Percentiles rank a stretch among this genome's conserved stretches.
Evolutionary conservation across 2,113 vertebrate genomes (phyloP).

Genomic region (Hyla sarda): DNA sequence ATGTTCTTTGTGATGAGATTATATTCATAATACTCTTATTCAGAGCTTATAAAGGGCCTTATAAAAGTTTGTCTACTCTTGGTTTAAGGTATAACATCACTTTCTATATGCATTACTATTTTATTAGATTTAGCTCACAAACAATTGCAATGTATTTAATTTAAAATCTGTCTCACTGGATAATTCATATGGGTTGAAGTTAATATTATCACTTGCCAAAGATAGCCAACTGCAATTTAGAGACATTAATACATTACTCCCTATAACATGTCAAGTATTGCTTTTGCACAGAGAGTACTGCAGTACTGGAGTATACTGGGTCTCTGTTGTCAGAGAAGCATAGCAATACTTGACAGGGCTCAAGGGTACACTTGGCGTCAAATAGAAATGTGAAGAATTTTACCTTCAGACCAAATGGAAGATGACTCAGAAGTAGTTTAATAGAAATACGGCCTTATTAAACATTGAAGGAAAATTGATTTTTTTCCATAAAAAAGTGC

Average conservation of each 20-base stretch:
- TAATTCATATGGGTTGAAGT: not conserved
- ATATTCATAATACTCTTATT: no score
- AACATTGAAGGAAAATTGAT: not conserved
- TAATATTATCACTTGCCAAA: not conserved
- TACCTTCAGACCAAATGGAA: not conserved
- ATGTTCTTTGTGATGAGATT: no score
- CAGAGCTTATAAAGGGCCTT: no score
- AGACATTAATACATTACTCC: not conserved
- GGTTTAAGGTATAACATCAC: no score
- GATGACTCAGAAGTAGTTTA: not conserved
- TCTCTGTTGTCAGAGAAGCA: not conserved
- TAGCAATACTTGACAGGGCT: not conserved
- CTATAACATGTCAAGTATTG: not conserved
- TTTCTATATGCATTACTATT: no score
- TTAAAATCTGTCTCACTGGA: not conserved
- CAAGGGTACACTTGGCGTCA: not conserved
- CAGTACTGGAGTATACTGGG: not conserved
- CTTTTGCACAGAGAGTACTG: not conserved
- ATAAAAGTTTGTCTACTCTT: no score
- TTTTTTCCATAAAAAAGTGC: no score
- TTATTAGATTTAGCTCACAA: no score
- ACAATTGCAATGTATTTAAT: no score
- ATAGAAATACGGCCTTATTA: not conserved
- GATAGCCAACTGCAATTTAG: not conserved
- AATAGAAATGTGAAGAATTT: not conserved